Percentiles rank a stretch among this genome's conserved stretches.
phyloP scores from a whole-genome alignment of 2,888 invertebrate genomes.

The Hetaerina titia region DNA sequence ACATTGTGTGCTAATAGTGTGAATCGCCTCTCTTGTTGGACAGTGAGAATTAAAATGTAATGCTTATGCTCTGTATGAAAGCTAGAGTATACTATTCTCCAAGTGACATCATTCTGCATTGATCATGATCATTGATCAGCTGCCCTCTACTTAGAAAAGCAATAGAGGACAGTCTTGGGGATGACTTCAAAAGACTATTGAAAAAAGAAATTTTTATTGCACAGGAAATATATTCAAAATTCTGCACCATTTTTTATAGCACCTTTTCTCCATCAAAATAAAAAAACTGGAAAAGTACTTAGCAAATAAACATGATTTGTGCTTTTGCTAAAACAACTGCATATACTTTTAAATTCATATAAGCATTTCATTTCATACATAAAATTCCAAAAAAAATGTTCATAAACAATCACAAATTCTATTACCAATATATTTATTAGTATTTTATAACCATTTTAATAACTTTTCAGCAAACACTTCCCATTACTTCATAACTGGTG shows the following conservation, averaged over 20 bases:
- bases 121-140: too few relatives aligned
- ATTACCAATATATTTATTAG: not conserved
- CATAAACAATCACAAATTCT: slow-evolving; percentile 11
- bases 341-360: not conserved
- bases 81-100: too few relatives aligned
- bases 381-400: not conserved
- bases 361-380: not conserved
- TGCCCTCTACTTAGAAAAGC: too few relatives aligned
- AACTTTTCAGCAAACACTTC: slow-evolving; percentile 25
- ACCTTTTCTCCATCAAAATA: slow-evolving; percentile 43
- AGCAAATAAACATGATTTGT: not conserved
- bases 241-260: slow-evolving; percentile 54
- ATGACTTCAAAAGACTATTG: too few relatives aligned
- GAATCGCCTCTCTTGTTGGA: not conserved
- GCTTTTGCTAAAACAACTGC: not conserved
- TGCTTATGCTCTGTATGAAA: too few relatives aligned
- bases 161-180: too few relatives aligned
- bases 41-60: not conserved
- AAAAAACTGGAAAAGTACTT: slow-evolving; percentile 33
- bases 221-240: slow-evolving; percentile 38
- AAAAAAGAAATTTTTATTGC: not conserved
- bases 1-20: not conserved
- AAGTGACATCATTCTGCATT: too few relatives aligned
- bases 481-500: slow-evolving; percentile 28
- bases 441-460: not conserved